Evolutionary conservation across 2,797 vertebrate genomes (phyloP), one percentile per base, ranked within the genome.

Genomic region (Knipowitschia caucasica): DNA sequence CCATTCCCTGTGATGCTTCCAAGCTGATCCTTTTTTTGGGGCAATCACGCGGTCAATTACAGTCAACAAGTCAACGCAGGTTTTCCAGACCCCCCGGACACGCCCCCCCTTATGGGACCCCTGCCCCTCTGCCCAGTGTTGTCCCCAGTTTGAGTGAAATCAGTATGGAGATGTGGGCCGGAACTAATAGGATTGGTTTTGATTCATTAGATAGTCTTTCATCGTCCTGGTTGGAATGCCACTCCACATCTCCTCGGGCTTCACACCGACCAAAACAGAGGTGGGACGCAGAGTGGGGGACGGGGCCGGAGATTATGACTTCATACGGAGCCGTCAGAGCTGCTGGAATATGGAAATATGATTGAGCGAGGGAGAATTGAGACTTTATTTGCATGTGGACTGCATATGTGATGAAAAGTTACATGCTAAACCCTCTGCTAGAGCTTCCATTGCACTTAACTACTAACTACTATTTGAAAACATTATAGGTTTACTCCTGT

Each of bases 101-200:
- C 65, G 64, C 58, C 63, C 56, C 9, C 15, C 43, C 25, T 46
- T 50, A 69, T 52, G 68, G 56, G 77, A 54, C 20, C 64, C 71
- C 23, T 71, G 21, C 50, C 67, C 29, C 63, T 11, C 31, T 33
- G 11, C 31, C 35, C n/a, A 8, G 8, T 11, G 18, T 23, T 24
- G 72, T 84, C 75, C 84, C 75, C 74, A 78, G 82, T 73, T 79
- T 75, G 71, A 77, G 80, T 79, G 83, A 87, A 84, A 85, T 83
- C 84, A 67, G 87, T 89, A 84, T 85, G 81, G 87, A 85, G 80
- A 92, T 88, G 84, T 88, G 88, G 89, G 88, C 90, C 55, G 89
- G 86, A 92, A 93, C 92, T 92, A 93, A 94, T 91, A 90, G 92
- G 92, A 93, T 93, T 92, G 91, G 89, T 90, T 92, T 90, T 92